Evolutionary conservation across 2,888 invertebrate genomes (phyloP).

Genomic region (Himalopsyche tibetana): DNA sequence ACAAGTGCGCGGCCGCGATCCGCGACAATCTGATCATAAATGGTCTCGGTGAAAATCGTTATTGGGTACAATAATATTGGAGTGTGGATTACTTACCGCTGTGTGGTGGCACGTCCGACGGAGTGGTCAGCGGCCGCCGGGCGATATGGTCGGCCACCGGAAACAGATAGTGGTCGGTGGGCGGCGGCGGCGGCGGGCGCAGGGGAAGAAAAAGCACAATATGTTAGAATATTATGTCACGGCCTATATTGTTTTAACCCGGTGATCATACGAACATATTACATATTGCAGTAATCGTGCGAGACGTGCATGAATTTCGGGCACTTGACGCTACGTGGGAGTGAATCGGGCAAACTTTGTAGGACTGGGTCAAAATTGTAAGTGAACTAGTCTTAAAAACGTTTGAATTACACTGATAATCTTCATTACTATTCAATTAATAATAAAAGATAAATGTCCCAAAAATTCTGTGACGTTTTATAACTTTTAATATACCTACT

Average conservation of each 20-base stretch:
- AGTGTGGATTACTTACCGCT: slow-evolving; percentile 63
- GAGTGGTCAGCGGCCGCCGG: slow-evolving; percentile 49
- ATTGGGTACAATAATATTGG: slow-evolving; percentile 8
- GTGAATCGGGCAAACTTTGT: too few species aligned
- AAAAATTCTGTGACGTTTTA: too few species aligned
- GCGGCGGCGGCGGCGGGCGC: slow-evolving; percentile 45
- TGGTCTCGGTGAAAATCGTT: slow-evolving; percentile 42
- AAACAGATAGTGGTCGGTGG: slow-evolving; percentile 60
- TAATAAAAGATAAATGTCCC: too few species aligned
- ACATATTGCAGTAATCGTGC: background rate
- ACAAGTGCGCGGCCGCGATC: slow-evolving; percentile 36
- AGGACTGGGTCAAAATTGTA: too few species aligned
- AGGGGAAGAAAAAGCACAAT: slow-evolving; percentile 50
- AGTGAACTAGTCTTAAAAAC: too few species aligned
- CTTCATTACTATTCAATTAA: too few species aligned
- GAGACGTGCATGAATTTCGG: background rate
- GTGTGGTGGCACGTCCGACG: slow-evolving; percentile 59
- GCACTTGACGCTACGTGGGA: too few species aligned
- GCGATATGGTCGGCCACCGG: slow-evolving; percentile 60
- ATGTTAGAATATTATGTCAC: slow-evolving; percentile 51
- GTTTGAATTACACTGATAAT: too few species aligned
- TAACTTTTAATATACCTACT: too few species aligned
- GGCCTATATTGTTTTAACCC: slow-evolving; percentile 20
- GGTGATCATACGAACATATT: background rate
- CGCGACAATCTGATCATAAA: slow-evolving; percentile 39